Evolutionary conservation across 1,140 invertebrate species (phyloP).

Genomic region (Ips nitidus): DNA sequence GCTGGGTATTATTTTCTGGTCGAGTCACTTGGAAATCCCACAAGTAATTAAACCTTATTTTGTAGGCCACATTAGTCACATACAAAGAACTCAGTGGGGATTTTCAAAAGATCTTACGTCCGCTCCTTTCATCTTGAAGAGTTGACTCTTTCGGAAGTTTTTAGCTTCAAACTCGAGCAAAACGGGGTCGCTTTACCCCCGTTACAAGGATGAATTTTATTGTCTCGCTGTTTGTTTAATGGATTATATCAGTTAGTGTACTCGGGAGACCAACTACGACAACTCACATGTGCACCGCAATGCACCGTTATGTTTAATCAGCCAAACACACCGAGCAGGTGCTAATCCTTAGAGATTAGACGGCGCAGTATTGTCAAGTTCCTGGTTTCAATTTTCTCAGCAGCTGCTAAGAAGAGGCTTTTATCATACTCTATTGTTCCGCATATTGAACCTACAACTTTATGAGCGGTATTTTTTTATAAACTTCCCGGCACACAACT

Average conservation of each 20-base stretch:
- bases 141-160: too few species aligned
- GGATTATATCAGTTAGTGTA: constrained; percentile 18
- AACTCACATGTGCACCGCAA: constrained; percentile 28
- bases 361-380: constrained; percentile 18
- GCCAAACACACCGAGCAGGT: constrained; percentile 24
- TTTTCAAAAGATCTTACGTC: too few species aligned
- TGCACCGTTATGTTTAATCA: constrained; percentile 30
- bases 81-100: too few species aligned
- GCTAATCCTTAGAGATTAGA: constrained; percentile 26
- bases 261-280: constrained; percentile 21
- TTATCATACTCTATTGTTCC: background rate
- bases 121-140: too few species aligned
- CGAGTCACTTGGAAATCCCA: too few species aligned
- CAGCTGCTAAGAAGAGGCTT: background rate
- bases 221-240: constrained; percentile 5
- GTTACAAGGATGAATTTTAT: background rate
- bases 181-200: too few species aligned
- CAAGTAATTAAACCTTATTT: too few species aligned
- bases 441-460: background rate
- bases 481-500: background rate
- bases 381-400: constrained; percentile 17
- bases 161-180: too few species aligned
- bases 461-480: background rate
- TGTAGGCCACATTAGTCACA: too few species aligned
- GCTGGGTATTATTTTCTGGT: too few species aligned